A percentile compares a stretch with the other conserved stretches of the same genome.
Conservation (phyloP, 2,888 invertebrate species). For the Eupeodes latifasciatus region DNA sequence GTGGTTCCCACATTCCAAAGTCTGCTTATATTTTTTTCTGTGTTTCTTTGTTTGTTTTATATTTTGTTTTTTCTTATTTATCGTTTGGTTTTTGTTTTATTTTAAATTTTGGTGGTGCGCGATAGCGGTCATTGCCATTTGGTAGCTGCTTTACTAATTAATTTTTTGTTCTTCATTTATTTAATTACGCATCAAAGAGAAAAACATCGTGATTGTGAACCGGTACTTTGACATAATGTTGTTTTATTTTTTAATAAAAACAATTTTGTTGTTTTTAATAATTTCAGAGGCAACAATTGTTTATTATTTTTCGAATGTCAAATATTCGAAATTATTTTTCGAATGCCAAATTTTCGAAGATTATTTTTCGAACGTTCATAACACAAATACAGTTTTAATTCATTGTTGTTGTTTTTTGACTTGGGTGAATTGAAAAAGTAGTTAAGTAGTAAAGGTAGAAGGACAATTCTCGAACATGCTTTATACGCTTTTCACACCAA, state of each 20-base stretch:
- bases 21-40: slow-evolving; percentile 48
- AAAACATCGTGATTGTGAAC: slow-evolving; percentile 34
- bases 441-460: too few species aligned
- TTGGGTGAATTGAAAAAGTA: neutral
- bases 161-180: slow-evolving; percentile 35
- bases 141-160: slow-evolving; percentile 64
- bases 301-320: neutral
- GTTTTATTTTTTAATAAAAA: neutral
- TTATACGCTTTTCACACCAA: too few species aligned
- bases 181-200: slow-evolving; percentile 62
- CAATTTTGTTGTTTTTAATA: neutral
- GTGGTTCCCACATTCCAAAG: slow-evolving; percentile 66
- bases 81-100: slow-evolving; percentile 21
- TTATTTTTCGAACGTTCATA: neutral
- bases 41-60: slow-evolving; percentile 39
- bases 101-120: slow-evolving; percentile 54
- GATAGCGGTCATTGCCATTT: slow-evolving; percentile 74
- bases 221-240: slow-evolving; percentile 48
- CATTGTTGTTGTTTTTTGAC: neutral
- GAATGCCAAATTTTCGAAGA: neutral
- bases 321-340: slow-evolving; percentile 1
- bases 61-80: slow-evolving; percentile 55
- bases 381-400: neutral
- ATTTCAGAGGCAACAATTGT: neutral
- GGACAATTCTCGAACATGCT: too few species aligned